Conservation (phyloP, 2,113 vertebrate species). For the Catagonus wagneri region DNA sequence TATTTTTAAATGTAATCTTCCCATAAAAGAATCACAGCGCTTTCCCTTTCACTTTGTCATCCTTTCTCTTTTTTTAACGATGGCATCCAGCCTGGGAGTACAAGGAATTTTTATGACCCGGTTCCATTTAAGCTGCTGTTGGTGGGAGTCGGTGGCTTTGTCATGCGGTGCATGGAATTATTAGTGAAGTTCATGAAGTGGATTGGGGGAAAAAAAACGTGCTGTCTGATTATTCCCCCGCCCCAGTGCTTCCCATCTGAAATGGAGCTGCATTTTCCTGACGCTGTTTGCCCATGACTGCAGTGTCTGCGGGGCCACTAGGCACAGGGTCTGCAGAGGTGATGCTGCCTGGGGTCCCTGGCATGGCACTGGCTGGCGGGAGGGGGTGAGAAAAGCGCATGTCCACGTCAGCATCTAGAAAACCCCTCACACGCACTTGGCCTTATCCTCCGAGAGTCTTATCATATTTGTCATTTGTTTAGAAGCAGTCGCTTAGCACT, state of each 20-base stretch:
- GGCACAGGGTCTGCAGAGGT: slow-evolving; percentile 44
- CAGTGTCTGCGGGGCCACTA: rapidly evolving
- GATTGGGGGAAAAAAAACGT: neutral
- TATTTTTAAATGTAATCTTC: slow-evolving; percentile 91
- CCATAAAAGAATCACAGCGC: slow-evolving; percentile 87
- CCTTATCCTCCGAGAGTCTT: neutral
- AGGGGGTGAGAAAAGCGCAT: rapidly evolving
- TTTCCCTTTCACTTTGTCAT: slow-evolving; percentile 85
- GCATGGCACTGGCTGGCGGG: neutral
- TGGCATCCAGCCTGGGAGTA: slow-evolving; percentile 70
- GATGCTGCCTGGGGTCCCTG: neutral
- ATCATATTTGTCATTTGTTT: neutral
- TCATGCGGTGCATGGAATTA: slow-evolving; percentile 2
- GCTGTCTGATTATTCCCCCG: neutral
- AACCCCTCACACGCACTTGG: neutral
- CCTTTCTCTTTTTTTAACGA: slow-evolving; percentile 77
- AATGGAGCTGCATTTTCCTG: slow-evolving; percentile 32
- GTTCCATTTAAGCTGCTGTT: slow-evolving; percentile 62
- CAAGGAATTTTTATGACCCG: slow-evolving; percentile 79
- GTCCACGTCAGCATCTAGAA: neutral
- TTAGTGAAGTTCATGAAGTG: slow-evolving; percentile 55
- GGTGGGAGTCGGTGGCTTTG: neutral
- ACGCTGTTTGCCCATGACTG: neutral
- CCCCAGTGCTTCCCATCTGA: neutral
- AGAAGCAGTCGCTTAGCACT: neutral